Base-by-base conservation (phyloP, 1,140 invertebrate genomes). In the Drosophila sp. region DNA sequence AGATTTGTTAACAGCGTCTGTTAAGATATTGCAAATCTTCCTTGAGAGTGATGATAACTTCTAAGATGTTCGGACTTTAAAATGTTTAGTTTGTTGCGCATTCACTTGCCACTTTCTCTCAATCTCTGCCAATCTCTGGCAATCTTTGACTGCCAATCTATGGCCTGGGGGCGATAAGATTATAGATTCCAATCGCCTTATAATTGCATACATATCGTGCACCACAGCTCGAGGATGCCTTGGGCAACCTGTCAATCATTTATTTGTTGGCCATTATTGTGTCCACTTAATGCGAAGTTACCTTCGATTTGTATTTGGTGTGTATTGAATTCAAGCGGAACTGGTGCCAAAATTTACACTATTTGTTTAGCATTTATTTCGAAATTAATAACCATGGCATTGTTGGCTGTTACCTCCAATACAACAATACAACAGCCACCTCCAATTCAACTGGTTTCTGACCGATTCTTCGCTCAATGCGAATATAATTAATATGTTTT, bases 401-500 rank as follows among this genome's bases (percentile, higher is more conserved):
- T 50, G 46, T 50, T 50, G 7, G 65, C 45, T n/a, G 13, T 43
- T 9, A 43, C 25, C 25, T 27, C 36, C 27, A 54, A 43, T 9
- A 25, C 9, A 50, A 36, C 27, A 54, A 43, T 9, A 25, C 9
- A 50, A 36, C 5, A 29, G n/a, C 41, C 41, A 27, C 25, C 45
- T 58, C 63, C 53, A 58, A 64, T 61, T 34, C 56, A 54, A 73
- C 70, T 67, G 64, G 70, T 73, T 73, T 54, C n/a, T 29, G 16
- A 40, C 48, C 40, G 16, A 72, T 59, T 58, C 38, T 62, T 13
- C 21, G 25, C 54, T 36, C n/a, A 56, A 32, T 45, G 53, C 51
- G 36, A 59, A 40, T 46, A 73, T 73, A 73, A 73, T 69, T 59
- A 73, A 73, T 73, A 61, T 69, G 64, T 69, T 69, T 61, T 38